Conservation (phyloP, 2,888 invertebrate species). For the Cyclophora punctaria region DNA sequence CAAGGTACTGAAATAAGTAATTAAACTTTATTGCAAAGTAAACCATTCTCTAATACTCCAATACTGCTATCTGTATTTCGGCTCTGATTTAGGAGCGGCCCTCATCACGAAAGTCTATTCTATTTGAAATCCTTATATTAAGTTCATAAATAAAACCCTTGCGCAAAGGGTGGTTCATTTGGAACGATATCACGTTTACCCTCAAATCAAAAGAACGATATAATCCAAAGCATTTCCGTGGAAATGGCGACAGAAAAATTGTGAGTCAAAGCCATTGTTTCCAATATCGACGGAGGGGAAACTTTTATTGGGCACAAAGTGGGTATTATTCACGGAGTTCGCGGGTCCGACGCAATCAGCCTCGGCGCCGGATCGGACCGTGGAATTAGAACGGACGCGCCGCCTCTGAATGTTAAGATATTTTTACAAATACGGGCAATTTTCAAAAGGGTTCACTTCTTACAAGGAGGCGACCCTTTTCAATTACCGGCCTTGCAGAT, state of each 20-base stretch:
- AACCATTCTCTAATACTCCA: too few relatives aligned
- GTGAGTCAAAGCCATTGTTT: constrained; percentile 70
- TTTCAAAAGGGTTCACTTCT: constrained; percentile 61
- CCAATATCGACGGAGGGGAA: constrained; percentile 64
- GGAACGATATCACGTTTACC: constrained; percentile 59
- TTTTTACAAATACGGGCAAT: constrained; percentile 64
- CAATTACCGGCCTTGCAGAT: constrained; percentile 58
- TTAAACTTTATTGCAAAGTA: too few relatives aligned
- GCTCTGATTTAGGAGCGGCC: too few relatives aligned
- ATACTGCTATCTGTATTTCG: too few relatives aligned
- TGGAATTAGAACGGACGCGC: constrained; percentile 45
- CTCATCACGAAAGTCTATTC: background rate
- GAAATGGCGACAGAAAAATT: constrained; percentile 54
- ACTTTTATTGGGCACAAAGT: constrained; percentile 72
- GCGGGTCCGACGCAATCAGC: constrained; percentile 61
- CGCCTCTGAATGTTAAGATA: constrained; percentile 70
- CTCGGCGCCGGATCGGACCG: constrained; percentile 22
- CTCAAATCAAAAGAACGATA: constrained; percentile 65
- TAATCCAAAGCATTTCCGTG: constrained; percentile 54
- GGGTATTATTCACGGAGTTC: constrained; percentile 69
- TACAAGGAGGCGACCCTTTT: constrained; percentile 62
- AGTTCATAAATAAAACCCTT: constrained; percentile 30
- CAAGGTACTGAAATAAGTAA: too few relatives aligned
- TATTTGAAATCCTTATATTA: constrained; percentile 12
- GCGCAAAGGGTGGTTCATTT: constrained; percentile 40